Evolutionary conservation across 1,140 invertebrate genomes (phyloP).

Genomic region (Sminthurinus signatus): DNA sequence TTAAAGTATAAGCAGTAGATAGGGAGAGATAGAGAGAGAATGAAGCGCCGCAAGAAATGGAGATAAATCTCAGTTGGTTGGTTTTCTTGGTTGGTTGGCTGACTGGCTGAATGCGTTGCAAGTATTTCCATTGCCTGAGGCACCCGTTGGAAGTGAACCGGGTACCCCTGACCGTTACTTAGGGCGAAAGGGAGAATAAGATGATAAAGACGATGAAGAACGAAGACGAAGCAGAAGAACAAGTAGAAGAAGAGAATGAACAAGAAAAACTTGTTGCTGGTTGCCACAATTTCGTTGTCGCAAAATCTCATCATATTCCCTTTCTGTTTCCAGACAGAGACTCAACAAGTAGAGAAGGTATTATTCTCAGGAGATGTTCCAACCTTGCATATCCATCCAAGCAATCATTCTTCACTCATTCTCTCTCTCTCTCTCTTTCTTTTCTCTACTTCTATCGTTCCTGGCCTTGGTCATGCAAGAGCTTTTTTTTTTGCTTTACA

Average conservation of each 20-base stretch:
- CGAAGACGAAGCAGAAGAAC: too few species aligned
- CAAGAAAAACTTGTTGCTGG: conserved; percentile 20
- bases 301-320: conserved; percentile 25
- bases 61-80: conserved; percentile 4
- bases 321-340: conserved; percentile 1
- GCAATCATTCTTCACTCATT: neutral
- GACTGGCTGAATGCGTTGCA: conserved; percentile 9
- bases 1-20: neutral
- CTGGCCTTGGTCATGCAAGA: conserved; percentile 29
- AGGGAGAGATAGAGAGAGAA: neutral
- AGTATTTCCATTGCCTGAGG: conserved; percentile 30
- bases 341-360: conserved; percentile 27
- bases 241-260: neutral
- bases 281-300: conserved; percentile 20
- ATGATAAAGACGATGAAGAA: too few species aligned
- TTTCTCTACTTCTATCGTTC: conserved; percentile 9
- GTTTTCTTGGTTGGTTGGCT: neutral
- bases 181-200: conserved; percentile 30
- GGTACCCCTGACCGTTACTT: conserved; percentile 42
- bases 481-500: conserved; percentile 25
- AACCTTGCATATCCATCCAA: conserved; percentile 21
- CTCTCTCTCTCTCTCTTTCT: neutral
- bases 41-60: conserved; percentile 3
- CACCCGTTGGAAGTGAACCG: conserved; percentile 38
- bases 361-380: conserved; percentile 18